Evolutionary conservation across 2,113 vertebrate genomes (phyloP), one percentile per base, ranked within the genome.

Genomic region (Pandion haliaetus): DNA sequence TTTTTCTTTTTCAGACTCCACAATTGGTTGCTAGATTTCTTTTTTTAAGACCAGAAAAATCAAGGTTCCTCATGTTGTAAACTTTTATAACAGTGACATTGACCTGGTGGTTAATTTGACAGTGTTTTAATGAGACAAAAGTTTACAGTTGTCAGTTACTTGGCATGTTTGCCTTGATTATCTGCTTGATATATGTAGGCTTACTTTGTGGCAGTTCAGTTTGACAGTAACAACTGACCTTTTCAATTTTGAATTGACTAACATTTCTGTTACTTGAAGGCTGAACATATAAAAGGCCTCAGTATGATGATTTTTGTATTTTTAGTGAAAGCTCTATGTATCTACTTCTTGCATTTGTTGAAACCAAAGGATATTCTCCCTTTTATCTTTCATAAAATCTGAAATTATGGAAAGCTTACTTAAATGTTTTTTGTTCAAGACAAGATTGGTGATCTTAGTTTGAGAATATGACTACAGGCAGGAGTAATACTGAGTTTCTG

Each of bases 211-310:
- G 86, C 91, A 70, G 79, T 91, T 92, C 29, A 82, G 4, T 94
- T 97, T 96, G 94, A 95, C 95, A 96, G 67, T 86, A 96, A 95
- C 82, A 95, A 86, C 93, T 96, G 95, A 97, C 94, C 97, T 97
- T 96, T 97, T 96, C 90, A 82, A 14, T 90, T 95, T 73, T 94
- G 84, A 92, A 81, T 97, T 93, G 92, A 90, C 90, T 92, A 97
- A 88, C 45, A n/a, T 94, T 97, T 92, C 74, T 92, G 91, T 45
- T 94, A 36, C 62, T 93, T 69, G 67, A 94, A 97, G 62, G 83
- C 55, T 88, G 91, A 91, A 81, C 85, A 57, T 44, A 57, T 91
- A 80, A 95, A 69, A 90, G 65, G 50, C 61, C 54, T 77, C n/a
- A 52, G 17, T 85, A 42, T 95, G 44, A 73, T 82, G 91, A 79